phyloP scores from a whole-genome alignment of 1,140 invertebrate species.

The Trichogramma pretiosum region DNA sequence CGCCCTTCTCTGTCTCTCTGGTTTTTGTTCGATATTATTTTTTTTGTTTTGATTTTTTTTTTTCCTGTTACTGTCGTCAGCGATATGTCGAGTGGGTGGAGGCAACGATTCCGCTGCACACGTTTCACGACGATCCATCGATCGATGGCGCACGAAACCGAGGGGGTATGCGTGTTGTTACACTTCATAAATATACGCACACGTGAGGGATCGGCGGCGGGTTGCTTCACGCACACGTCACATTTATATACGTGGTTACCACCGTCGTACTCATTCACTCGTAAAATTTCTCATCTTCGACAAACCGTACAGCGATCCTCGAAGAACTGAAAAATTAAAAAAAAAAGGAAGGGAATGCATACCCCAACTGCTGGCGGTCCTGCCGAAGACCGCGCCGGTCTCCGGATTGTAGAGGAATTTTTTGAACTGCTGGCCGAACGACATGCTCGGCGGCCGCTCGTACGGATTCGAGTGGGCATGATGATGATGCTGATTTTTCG shows the following conservation, averaged over 20 bases:
- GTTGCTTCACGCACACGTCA: neutral
- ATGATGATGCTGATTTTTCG: slow-evolving; percentile 20
- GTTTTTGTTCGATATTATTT: neutral
- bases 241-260: too few relatives aligned
- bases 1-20: slow-evolving; percentile 2
- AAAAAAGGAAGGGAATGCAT: slow-evolving; percentile 34
- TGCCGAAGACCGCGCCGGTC: slow-evolving; percentile 61
- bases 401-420: slow-evolving; percentile 62
- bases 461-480: slow-evolving; percentile 30
- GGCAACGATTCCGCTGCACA: too few relatives aligned
- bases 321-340: neutral
- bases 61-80: too few relatives aligned
- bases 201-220: neutral
- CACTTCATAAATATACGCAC: neutral
- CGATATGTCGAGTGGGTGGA: too few relatives aligned
- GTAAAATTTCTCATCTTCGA: too few relatives aligned
- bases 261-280: neutral
- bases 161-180: too few relatives aligned
- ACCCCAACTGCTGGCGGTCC: slow-evolving; percentile 69
- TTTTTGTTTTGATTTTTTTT: too few relatives aligned
- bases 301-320: neutral
- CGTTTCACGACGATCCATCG: too few relatives aligned
- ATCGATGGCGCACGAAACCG: too few relatives aligned
- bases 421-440: slow-evolving; percentile 30
- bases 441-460: slow-evolving; percentile 34